Evolutionary conservation across 1,140 invertebrate species (phyloP).

Genomic region (Pogonomyrmex barbatus): DNA sequence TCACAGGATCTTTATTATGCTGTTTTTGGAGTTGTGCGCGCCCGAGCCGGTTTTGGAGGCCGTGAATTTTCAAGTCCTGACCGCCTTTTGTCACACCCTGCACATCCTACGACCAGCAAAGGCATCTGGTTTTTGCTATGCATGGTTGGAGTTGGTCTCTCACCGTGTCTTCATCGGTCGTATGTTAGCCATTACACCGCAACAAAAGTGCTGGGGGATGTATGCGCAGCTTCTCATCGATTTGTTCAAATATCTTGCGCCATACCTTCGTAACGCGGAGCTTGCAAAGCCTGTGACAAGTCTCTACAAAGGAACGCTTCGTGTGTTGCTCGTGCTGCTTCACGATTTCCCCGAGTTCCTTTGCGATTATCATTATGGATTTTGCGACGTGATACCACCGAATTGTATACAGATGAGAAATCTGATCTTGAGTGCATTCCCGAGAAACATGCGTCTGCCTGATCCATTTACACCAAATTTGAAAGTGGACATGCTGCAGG

Average conservation of each 20-base stretch:
- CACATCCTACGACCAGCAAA: conserved; percentile 97
- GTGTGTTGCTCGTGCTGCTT: conserved; percentile 97
- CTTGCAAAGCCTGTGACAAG: conserved; percentile 96
- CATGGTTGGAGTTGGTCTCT: conserved; percentile 98
- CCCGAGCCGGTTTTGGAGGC: conserved; percentile 96
- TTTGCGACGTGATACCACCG: conserved; percentile 99
- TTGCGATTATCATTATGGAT: conserved; percentile 99
- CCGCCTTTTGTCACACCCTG: conserved; percentile 96
- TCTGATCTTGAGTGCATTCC: conserved; percentile 98
- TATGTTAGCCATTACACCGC: conserved; percentile 95
- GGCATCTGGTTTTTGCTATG: conserved; percentile 98
- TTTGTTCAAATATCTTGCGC: conserved; percentile 98
- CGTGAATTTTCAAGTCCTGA: conserved; percentile 96
- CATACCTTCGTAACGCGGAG: conserved; percentile 98
- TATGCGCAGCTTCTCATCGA: conserved; percentile 97
- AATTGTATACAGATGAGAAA: conserved; percentile 99
- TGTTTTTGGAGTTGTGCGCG: conserved; percentile 98
- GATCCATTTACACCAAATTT: conserved; percentile 99
- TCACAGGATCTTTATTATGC: conserved; percentile 98
- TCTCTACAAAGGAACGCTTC: conserved; percentile 98
- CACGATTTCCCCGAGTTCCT: conserved; percentile 99
- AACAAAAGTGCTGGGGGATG: conserved; percentile 94
- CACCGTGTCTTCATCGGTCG: conserved; percentile 98
- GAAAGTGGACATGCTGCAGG: conserved; percentile 97
- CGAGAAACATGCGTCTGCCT: conserved; percentile 98